Conservation (phyloP, 2,113 vertebrate species). For the Campylorhamphus procurvoides region DNA sequence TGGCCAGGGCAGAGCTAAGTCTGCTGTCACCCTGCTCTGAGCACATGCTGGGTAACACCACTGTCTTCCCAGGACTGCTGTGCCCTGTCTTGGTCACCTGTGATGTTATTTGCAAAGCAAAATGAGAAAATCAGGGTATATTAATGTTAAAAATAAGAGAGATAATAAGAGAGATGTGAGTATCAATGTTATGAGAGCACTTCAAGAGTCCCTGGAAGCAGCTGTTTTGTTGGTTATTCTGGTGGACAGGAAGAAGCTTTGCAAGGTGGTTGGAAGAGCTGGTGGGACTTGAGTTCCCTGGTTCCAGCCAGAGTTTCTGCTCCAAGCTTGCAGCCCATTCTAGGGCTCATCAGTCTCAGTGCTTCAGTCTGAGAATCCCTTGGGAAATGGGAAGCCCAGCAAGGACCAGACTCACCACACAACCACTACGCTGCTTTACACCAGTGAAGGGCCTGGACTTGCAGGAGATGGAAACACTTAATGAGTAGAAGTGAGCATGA, state of each 20-base stretch:
- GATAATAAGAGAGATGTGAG: background rate
- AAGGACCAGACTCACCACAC: background rate
- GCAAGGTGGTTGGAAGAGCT: background rate
- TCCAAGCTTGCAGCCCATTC: background rate
- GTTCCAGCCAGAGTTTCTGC: background rate
- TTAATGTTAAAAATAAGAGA: background rate
- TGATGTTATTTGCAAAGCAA: background rate
- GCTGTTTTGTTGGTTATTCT: background rate
- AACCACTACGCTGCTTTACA: background rate
- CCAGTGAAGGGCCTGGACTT: fast-evolving
- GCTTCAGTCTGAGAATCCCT: background rate
- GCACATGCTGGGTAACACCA: background rate
- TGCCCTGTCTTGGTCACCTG: background rate
- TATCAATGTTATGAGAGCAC: background rate
- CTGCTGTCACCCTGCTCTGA: background rate
- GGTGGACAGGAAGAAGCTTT: background rate
- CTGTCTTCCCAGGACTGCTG: background rate
- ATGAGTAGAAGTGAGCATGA: background rate
- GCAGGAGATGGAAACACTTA: background rate
- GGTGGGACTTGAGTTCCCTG: background rate
- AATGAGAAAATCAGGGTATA: background rate
- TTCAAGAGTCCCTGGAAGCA: background rate
- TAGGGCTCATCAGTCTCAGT: background rate
- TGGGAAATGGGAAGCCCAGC: background rate
- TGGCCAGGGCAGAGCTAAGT: background rate